Evolutionary conservation across 2,888 invertebrate genomes (phyloP).

Genomic region (Drosophila ezoana): DNA sequence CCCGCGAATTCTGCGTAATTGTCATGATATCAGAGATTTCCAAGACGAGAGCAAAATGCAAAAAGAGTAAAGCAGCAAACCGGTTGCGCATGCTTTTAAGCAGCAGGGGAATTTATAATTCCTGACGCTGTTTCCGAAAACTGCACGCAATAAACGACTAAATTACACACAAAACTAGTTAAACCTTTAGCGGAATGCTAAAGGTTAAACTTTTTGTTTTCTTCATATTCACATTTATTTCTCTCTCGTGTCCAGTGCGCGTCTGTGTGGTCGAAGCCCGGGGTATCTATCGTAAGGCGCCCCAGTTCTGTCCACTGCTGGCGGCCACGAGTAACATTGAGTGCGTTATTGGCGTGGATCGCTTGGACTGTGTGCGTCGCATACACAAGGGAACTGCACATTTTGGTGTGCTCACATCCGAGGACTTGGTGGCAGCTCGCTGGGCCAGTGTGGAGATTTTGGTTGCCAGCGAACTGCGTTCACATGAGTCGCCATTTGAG

Average conservation of each 20-base stretch:
- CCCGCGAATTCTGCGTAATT: constrained; percentile 61
- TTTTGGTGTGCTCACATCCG: constrained; percentile 93
- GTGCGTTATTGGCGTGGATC: constrained; percentile 90
- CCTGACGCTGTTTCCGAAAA: constrained; percentile 28
- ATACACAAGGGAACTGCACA: constrained; percentile 92
- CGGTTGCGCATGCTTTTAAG: constrained; percentile 39
- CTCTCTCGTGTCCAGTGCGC: constrained; percentile 86
- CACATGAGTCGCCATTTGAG: constrained; percentile 86
- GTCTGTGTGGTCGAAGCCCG: constrained; percentile 90
- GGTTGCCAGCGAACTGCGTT: constrained; percentile 89
- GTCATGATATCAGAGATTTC: constrained; percentile 44
- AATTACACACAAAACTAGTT: constrained; percentile 13
- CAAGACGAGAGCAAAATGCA: constrained; percentile 28
- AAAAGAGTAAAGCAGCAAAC: constrained; percentile 29
- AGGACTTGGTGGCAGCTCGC: constrained; percentile 91
- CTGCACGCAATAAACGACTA: constrained; percentile 26
- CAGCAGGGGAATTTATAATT: constrained; percentile 50
- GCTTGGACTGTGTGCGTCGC: constrained; percentile 92
- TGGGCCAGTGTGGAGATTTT: constrained; percentile 89
- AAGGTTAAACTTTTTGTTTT: constrained; percentile 6
- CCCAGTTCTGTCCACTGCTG: constrained; percentile 88
- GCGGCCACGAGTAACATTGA: constrained; percentile 88
- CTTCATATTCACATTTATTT: neutral
- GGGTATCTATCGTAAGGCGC: constrained; percentile 87
- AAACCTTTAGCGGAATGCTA: constrained; percentile 6